Evolutionary conservation across 2,888 invertebrate genomes (phyloP).

Genomic region (Heliconius ismenius): DNA sequence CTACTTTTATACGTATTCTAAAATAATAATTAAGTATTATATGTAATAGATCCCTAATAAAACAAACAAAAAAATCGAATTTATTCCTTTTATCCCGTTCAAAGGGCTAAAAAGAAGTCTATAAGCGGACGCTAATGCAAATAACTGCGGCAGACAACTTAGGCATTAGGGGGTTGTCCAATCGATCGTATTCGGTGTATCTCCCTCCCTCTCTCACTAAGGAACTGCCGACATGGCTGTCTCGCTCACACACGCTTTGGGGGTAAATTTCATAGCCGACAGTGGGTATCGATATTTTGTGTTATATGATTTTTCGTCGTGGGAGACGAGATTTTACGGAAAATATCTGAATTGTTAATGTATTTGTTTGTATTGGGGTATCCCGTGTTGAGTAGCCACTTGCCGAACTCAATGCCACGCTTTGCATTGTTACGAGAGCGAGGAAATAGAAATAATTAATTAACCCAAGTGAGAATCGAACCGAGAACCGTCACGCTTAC

Average conservation of each 20-base stretch:
- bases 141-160: conserved; percentile 49
- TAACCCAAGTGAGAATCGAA: neutral
- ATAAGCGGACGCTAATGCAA: conserved; percentile 46
- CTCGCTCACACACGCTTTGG: conserved; percentile 58
- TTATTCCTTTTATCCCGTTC: neutral
- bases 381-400: neutral
- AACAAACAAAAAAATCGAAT: neutral
- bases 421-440: neutral
- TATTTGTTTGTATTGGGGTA: neutral
- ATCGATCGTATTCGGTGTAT: conserved; percentile 75
- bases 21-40: neutral
- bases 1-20: neutral
- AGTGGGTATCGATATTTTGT: conserved; percentile 24
- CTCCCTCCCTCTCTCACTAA: conserved; percentile 56
- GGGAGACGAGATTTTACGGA: neutral
- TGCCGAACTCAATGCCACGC: neutral
- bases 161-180: conserved; percentile 71
- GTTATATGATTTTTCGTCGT: neutral
- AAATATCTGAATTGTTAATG: neutral
- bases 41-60: neutral
- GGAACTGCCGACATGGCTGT: conserved; percentile 46
- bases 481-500: neutral
- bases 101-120: conserved; percentile 2
- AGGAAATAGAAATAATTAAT: neutral
- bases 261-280: conserved; percentile 62